These are phyloP conservation scores for Dasypogon diadema DNA, from an alignment of 2,888 invertebrate species.

Conservation along the genomic window DNA sequence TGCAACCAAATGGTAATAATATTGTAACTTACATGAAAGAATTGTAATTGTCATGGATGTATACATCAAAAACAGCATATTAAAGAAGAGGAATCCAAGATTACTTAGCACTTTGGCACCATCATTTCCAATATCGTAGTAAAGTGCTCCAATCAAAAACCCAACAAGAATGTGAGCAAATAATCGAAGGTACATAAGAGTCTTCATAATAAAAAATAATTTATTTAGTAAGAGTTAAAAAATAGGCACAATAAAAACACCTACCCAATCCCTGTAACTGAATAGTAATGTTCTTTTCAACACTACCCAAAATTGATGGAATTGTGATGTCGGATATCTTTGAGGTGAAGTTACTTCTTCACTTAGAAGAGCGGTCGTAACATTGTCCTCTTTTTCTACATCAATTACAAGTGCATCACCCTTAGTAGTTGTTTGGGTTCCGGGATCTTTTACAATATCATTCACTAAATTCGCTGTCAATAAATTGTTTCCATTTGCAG, in stretches of 20 bases:
- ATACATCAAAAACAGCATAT: slow-evolving; percentile 98
- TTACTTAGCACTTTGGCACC: slow-evolving; percentile 96
- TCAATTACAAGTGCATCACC: slow-evolving; percentile 66
- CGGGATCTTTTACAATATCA: slow-evolving; percentile 71
- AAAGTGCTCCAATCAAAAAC: slow-evolving; percentile 92
- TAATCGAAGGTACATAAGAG: slow-evolving; percentile 92
- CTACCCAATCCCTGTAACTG: slow-evolving; percentile 90
- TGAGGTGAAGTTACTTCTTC: slow-evolving; percentile 75
- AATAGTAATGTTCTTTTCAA: slow-evolving; percentile 86
- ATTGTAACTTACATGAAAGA: slow-evolving; percentile 83
- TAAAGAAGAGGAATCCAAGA: slow-evolving; percentile 97
- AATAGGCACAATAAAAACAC: too few species aligned
- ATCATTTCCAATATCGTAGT: slow-evolving; percentile 96
- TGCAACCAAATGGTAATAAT: slow-evolving; percentile 2
- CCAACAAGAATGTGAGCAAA: slow-evolving; percentile 95
- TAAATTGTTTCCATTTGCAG: slow-evolving; percentile 64
- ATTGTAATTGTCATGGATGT: slow-evolving; percentile 99
- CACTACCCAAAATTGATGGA: slow-evolving; percentile 88
- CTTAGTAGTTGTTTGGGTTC: slow-evolving; percentile 56
- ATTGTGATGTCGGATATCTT: slow-evolving; percentile 86
- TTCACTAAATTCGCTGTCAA: slow-evolving; percentile 73
- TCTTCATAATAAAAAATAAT: slow-evolving; percentile 73
- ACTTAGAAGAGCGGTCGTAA: slow-evolving; percentile 77
- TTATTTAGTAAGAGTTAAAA: too few species aligned
- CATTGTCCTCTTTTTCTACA: slow-evolving; percentile 77